Base-by-base conservation (phyloP, 2,888 invertebrate species). In the Allygus modestus region DNA sequence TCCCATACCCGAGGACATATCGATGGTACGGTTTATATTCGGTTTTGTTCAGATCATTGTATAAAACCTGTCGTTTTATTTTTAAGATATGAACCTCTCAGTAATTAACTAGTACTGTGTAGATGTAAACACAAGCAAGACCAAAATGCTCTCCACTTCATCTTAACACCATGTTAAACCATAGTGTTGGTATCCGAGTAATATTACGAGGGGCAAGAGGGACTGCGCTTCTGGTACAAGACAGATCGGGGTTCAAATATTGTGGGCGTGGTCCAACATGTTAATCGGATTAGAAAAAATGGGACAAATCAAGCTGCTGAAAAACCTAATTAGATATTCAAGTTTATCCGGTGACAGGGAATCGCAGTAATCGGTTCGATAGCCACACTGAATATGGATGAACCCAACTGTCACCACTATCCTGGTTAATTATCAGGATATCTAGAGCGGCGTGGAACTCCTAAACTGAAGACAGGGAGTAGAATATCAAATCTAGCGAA, bases 261-360 rank as follows among this genome's bases (percentile, higher is more conserved):
- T 15, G 58, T 58, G 58, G 58, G 58, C 58, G 58, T 58, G 58
- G 58, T 12, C 46, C 26, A 58, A 58, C 58, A 12, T 58, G 58
- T 58, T 58, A 58, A 58, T 58, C 58, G 58, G 58, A 58, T 58
- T 58, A 58, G 20, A 58, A 58, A 23, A 23, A 58, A 58, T 58
- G 58, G 20, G 58, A 58, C 58, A 58, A 58, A 58, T 58, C 58
- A 58, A 58, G 23, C 58, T 20, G 1, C 20, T 58, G 58, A 58
- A 58, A 23, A 58, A 20, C 20, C 58, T 23, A 58, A 58, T 58
- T 58, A 58, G 58, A 58, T 58, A 58, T 58, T 58, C 58, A 23
- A 58, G 58, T 58, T 26, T 46, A 46, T 46, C 46, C 58, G 46
- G 46, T 17, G 46, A 46, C 58, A 58, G 58, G 26, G 51, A 9